phyloP scores from a whole-genome alignment of 2,113 vertebrate species.

The Tympanuchus pallidicinctus region DNA sequence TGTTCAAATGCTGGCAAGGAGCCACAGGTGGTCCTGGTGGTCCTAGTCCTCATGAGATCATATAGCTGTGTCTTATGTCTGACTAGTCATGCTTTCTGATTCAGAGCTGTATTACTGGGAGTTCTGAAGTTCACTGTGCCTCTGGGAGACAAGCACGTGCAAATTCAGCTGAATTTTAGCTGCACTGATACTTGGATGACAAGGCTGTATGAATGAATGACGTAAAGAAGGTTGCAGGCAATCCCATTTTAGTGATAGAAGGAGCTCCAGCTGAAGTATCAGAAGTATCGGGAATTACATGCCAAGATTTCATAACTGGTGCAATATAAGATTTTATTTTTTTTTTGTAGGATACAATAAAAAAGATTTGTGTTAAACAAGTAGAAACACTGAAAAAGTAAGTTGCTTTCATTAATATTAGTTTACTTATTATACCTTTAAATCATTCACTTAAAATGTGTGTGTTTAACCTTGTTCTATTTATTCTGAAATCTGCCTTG shows the following conservation, averaged over 20 bases:
- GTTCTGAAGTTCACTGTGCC: neutral
- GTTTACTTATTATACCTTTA: neutral
- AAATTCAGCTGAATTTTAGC: neutral
- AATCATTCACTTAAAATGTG: neutral
- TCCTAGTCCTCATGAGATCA: neutral
- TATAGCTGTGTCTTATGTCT: neutral
- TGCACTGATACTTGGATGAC: neutral
- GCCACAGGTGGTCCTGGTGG: neutral
- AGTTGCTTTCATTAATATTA: slow-evolving; percentile 43
- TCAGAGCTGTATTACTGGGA: neutral
- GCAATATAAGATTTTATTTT: neutral
- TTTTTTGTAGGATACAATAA: slow-evolving; percentile 74
- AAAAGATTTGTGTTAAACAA: slow-evolving; percentile 81
- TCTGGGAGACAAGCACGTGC: neutral
- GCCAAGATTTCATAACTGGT: neutral
- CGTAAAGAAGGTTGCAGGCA: neutral
- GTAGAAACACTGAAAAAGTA: slow-evolving; percentile 76
- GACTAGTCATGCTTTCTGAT: neutral
- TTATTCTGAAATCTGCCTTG: neutral
- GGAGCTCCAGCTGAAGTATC: neutral
- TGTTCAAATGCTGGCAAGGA: neutral
- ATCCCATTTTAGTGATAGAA: neutral
- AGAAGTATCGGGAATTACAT: neutral
- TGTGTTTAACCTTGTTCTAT: neutral
- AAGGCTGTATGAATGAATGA: neutral